These are phyloP conservation scores for Corythoichthys intestinalis DNA, from an alignment of 2,113 vertebrate species.

Conservation along the genomic window DNA sequence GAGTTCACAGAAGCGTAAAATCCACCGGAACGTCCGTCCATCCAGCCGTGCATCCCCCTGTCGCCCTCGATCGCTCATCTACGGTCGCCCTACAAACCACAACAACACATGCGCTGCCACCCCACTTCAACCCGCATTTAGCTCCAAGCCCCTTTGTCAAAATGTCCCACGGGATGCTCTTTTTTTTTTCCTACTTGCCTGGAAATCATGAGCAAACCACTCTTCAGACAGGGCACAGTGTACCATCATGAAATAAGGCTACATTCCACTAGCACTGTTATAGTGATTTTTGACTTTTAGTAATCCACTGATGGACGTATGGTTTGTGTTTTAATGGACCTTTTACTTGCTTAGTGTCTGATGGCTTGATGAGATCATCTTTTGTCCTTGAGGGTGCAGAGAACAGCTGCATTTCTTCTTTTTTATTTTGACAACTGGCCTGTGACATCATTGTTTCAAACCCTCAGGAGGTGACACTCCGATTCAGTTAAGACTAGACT, in stretches of 20 bases:
- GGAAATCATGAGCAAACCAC: constrained; percentile 33
- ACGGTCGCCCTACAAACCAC: constrained; percentile 28
- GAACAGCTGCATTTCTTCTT: constrained; percentile 21
- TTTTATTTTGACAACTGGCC: constrained; percentile 12
- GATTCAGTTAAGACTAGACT: background rate
- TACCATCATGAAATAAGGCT: constrained; percentile 6
- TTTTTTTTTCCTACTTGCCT: constrained; percentile 25
- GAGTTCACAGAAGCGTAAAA: constrained; percentile 34
- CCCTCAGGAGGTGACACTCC: background rate
- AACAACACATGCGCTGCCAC: constrained; percentile 6
- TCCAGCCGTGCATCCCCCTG: constrained; percentile 20
- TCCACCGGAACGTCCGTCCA: constrained; percentile 30
- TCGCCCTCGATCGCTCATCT: constrained; percentile 42
- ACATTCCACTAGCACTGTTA: background rate
- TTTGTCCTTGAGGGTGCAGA: constrained; percentile 9
- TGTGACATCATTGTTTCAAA: constrained; percentile 24
- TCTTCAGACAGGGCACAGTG: constrained; percentile 6
- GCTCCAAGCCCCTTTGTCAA: constrained; percentile 23
- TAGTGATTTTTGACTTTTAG: background rate
- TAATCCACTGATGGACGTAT: background rate
- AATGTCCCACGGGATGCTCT: constrained; percentile 27
- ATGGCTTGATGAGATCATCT: constrained; percentile 30
- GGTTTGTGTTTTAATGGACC: constrained; percentile 24
- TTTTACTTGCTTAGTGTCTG: constrained; percentile 14
- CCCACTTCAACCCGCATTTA: background rate